Base-by-base conservation (phyloP, 1,140 invertebrate species). In the Neuroterus valhalla region DNA sequence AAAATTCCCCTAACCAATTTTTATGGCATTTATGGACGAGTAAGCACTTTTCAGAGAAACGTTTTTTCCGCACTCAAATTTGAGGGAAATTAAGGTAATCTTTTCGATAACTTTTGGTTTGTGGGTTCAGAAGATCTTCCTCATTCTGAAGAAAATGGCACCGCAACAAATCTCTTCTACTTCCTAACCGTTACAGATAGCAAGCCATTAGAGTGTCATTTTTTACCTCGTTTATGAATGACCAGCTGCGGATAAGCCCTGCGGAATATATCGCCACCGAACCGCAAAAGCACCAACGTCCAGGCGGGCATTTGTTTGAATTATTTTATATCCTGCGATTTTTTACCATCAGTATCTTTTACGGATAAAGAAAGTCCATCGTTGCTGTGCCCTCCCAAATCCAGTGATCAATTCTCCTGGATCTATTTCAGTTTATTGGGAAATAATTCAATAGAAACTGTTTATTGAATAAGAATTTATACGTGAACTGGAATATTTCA, bases 241-340 rank as follows among this genome's bases (percentile, higher is more conserved):
- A 88, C 87, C 88, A 79, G 82, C 70, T 82, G 76, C 78, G 86
- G 86, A 88, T 88, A 88, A 89, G 86, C 81, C 82, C 67, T 26
- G 31, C 45, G 78, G 70, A 76, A 88, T 87, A 87, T 86, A 89
- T 89, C 82, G 85, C 74, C 71, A 68, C 68, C 23, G 78, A 73
- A 76, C 73, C 78, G 70, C 74, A 71, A 68, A 66, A 26, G 77
- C 73, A 78, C 73, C 78, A 70, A 75, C 74, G 77, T 77, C 73
- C 78, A 77, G 79, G 11, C 73, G 72, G 72, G 82, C 87, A 89
- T 89, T 89, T 85, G 81, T 88, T 87, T 89, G 87, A 89, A 89
- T 89, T 89, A 89, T 87, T 87, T 87, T 85, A 85, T 87, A 87
- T 81, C 83, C 86, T 26, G 75, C 78, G 82, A 89, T 89, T 88